Percentiles rank a stretch among this genome's conserved stretches.
Conservation (phyloP, 2,888 invertebrate species). For the Blomia tropicalis region DNA sequence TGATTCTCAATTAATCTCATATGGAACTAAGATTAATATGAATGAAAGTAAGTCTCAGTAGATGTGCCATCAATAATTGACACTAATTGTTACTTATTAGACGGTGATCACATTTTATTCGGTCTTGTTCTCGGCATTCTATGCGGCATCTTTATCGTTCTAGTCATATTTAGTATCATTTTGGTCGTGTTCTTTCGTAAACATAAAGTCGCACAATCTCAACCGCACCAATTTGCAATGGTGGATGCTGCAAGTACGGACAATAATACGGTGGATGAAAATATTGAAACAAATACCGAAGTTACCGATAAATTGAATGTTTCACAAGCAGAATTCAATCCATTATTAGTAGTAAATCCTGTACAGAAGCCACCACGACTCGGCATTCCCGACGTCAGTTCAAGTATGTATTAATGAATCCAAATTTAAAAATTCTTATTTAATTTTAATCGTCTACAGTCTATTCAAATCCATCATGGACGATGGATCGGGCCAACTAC, state of each 20-base stretch:
- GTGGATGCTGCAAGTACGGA: not conserved
- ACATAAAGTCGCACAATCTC: not conserved
- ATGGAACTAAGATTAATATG: not conserved
- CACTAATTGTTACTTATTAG: not conserved
- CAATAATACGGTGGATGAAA: slow-evolving; percentile 6
- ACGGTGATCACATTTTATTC: slow-evolving; percentile 1
- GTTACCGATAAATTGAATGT: not conserved
- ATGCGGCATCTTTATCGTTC: slow-evolving; percentile 1
- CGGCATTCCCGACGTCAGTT: slow-evolving; percentile 13
- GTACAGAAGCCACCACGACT: slow-evolving; percentile 12
- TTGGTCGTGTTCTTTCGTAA: slow-evolving; percentile 6
- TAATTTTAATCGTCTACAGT: not conserved
- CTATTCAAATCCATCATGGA: slow-evolving; percentile 10
- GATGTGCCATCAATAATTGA: not conserved
- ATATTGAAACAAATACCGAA: slow-evolving; percentile 5
- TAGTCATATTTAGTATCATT: slow-evolving; percentile 13
- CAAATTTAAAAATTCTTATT: not conserved
- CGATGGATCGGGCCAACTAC: slow-evolving; percentile 2
- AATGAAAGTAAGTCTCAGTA: not conserved
- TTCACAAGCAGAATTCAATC: slow-evolving; percentile 7
- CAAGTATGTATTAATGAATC: slow-evolving; percentile 12
- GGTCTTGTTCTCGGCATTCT: slow-evolving; percentile 9
- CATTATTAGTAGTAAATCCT: slow-evolving; percentile 8
- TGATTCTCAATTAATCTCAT: not conserved
- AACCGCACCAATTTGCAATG: not conserved